Evolutionary conservation across 2,113 vertebrate genomes (phyloP).

Genomic region (Centrocercus urophasianus): DNA sequence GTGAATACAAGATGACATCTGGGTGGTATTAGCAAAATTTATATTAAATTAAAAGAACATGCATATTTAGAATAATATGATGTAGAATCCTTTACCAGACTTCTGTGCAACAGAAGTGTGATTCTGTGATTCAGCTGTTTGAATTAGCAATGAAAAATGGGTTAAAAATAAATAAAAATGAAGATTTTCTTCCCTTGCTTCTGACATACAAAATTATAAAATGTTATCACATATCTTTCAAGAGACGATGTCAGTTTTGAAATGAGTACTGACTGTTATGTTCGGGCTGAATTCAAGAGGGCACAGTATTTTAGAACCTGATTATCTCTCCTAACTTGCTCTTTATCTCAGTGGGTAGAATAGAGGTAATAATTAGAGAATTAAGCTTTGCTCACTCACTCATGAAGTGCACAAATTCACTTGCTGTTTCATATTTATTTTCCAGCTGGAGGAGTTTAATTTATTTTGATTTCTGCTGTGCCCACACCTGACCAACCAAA

Average conservation of each 20-base stretch:
- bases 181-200: not conserved
- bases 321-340: slow-evolving; percentile 75
- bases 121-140: not conserved
- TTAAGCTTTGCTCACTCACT: slow-evolving; percentile 72
- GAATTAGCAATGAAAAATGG: not conserved
- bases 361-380: slow-evolving; percentile 77
- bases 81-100: not conserved
- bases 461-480: slow-evolving; percentile 74
- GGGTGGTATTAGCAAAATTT: slow-evolving; percentile 42
- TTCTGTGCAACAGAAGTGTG: not conserved
- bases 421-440: slow-evolving; percentile 79
- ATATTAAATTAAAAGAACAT: slow-evolving; percentile 47
- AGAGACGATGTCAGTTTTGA: not conserved
- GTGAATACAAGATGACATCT: slow-evolving; percentile 47
- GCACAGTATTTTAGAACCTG: slow-evolving; percentile 62
- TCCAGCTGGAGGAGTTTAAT: slow-evolving; percentile 78
- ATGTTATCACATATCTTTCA: slow-evolving; percentile 17
- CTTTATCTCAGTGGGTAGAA: slow-evolving; percentile 75
- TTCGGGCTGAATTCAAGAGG: slow-evolving; percentile 62
- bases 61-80: slow-evolving; percentile 44
- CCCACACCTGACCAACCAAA: slow-evolving; percentile 58
- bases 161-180: not conserved
- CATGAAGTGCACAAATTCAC: slow-evolving; percentile 67
- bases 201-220: slow-evolving; percentile 25
- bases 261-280: slow-evolving; percentile 50